phyloP scores from a whole-genome alignment of 35 echinoderm and acorn worm species.

The Ophiothrix spiculata region DNA sequence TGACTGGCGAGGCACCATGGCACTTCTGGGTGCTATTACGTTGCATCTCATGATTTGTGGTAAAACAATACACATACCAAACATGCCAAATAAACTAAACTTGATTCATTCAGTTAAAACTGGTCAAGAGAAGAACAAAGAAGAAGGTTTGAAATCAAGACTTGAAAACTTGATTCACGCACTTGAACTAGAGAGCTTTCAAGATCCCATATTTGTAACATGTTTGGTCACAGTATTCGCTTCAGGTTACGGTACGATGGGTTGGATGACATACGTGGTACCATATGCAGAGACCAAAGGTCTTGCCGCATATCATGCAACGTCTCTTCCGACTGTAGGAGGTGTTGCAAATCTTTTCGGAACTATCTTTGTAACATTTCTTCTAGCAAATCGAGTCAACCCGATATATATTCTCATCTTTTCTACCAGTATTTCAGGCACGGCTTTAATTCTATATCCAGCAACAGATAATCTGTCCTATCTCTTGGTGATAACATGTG shows the following conservation, averaged over 20 bases:
- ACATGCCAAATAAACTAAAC: not conserved
- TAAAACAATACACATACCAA: not conserved
- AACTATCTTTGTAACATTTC: not conserved
- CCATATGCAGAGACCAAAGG: not conserved
- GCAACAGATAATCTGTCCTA: not conserved
- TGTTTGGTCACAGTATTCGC: not conserved
- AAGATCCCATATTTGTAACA: not conserved
- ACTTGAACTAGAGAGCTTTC: not conserved
- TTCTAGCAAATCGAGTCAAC: not conserved
- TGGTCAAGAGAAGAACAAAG: not conserved
- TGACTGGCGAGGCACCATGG: not conserved
- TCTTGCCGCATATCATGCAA: not conserved
- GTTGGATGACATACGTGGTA: not conserved
- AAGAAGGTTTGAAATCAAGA: not conserved
- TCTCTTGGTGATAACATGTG: not conserved
- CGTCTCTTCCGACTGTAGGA: not conserved
- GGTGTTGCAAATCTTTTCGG: not conserved
- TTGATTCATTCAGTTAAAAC: not conserved
- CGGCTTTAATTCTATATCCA: not conserved
- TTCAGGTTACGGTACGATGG: not conserved
- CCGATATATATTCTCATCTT: not conserved
- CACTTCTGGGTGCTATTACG: not conserved
- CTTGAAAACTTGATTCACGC: not conserved
- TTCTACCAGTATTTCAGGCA: not conserved
- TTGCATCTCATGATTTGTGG: not conserved